Conservation (phyloP, 2,113 vertebrate genomes). For the Pycnonotus jocosus region DNA sequence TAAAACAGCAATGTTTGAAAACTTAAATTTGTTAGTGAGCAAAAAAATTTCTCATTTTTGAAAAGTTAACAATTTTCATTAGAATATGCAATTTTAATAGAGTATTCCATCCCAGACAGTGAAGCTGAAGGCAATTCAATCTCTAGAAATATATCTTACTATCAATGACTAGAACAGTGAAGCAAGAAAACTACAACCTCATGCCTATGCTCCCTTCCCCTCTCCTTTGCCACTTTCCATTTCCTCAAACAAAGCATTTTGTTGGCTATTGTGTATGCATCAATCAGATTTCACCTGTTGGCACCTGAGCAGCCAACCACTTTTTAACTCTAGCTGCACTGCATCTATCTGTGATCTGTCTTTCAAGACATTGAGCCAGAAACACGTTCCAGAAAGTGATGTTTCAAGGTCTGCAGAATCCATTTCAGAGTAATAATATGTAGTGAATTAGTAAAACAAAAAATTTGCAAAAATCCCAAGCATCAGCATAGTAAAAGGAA, state of each 20-base stretch:
- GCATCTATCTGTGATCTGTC: not conserved
- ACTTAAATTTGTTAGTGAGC: not conserved
- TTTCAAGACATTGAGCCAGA: not conserved
- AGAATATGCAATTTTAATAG: not conserved
- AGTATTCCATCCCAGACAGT: not conserved
- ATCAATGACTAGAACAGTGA: conserved; percentile 22
- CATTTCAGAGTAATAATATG: not conserved
- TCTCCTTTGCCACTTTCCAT: not conserved
- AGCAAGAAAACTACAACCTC: not conserved
- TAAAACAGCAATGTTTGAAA: not conserved
- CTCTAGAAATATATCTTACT: conserved; percentile 23
- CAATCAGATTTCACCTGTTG: not conserved
- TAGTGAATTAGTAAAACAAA: not conserved
- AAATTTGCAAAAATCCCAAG: not conserved
- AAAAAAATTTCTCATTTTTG: conserved; percentile 15
- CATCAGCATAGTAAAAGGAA: not conserved
- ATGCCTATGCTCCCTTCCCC: not conserved
- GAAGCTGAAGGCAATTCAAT: conserved; percentile 10
- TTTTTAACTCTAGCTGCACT: not conserved
- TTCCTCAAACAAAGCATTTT: conserved; percentile 14
- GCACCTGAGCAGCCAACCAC: not conserved
- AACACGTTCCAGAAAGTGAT: not conserved
- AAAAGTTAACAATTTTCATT: conserved; percentile 21
- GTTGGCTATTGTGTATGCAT: not conserved
- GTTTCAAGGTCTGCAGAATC: not conserved